Evolutionary conservation across 2,113 vertebrate species (phyloP), one percentile per base, ranked within the genome.

Genomic region (Electrona antarctica): DNA sequence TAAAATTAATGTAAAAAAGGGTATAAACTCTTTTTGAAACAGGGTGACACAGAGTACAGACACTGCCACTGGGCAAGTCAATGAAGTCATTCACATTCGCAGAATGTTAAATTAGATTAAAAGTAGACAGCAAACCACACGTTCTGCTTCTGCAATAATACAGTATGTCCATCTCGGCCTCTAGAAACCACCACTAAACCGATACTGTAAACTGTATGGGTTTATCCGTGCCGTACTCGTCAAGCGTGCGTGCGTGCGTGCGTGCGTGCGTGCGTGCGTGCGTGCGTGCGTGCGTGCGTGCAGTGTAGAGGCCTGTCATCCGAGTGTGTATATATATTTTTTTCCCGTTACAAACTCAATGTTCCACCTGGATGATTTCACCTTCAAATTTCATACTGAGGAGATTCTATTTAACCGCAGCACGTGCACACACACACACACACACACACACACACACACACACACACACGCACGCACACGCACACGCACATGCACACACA

Each of bases 331-430:
- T 21, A 47, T 66, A 41, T 41, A 41, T 41, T 33, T 66, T 52
- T 74, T 71, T 48, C 11, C 47, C 64, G 66, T 69, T 76, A 45
- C 76, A 33, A 57, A 76, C 66, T 78, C 69, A 59, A 29, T 76
- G 65, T 75, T 83, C 71, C 80, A 78, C 56, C 52, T 83, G 77
- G 64, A 71, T 81, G 74, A 78, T 55, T 55, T 70, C 72, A 66
- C 73, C 69, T 78, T 81, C 65, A 77, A 2, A 70, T 72, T 73
- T 69, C 73, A 69, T 70, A 73, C 65, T n/a, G 65, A 69, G 73
- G 56, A 71, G 82, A 81, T 77, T 73, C 66, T 66, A 65, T 79
- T 87, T 73, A 73, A 62, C 68, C 46, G 1, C 64, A 21, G 21
- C 2, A 65, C 60, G 52, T 52, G 72, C 45, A 66, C 33, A 62